Evolutionary conservation across 2,888 invertebrate species (phyloP).

Genomic region (Apocheima hispidaria): DNA sequence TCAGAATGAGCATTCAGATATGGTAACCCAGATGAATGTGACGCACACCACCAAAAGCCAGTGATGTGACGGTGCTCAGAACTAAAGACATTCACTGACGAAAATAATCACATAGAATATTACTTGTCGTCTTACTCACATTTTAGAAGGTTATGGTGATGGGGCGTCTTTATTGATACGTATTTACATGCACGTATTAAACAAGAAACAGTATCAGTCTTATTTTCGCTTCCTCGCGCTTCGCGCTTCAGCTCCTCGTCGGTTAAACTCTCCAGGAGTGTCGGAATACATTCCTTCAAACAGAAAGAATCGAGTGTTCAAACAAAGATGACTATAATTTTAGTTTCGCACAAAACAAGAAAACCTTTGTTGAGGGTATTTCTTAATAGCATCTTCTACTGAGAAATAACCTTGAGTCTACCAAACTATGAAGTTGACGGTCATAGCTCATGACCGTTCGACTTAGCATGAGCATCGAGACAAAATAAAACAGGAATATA

Average conservation of each 20-base stretch:
- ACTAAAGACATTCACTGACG: neutral
- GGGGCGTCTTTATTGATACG: constrained; percentile 93
- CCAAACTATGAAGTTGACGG: no score
- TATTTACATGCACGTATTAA: constrained; percentile 97
- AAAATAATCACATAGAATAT: neutral
- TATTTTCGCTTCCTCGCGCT: constrained; percentile 96
- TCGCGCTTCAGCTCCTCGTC: constrained; percentile 98
- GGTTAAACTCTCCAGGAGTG: constrained; percentile 95
- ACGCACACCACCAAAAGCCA: constrained; percentile 11
- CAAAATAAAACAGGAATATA: no score
- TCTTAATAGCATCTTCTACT: no score
- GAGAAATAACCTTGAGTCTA: no score
- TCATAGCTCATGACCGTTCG: no score
- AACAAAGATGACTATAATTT: neutral
- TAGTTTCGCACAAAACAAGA: neutral
- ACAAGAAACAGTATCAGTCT: constrained; percentile 97
- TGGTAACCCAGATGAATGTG: neutral
- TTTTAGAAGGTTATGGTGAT: constrained; percentile 91
- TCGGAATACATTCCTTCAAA: constrained; percentile 94
- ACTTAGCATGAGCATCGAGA: no score
- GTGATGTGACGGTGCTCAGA: constrained; percentile 2
- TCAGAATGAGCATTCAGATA: constrained; percentile 6
- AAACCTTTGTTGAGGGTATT: neutral
- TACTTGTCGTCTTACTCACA: constrained; percentile 65
- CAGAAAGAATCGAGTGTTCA: constrained; percentile 11